A percentile compares a stretch with the other conserved stretches of the same genome.
phyloP scores from a whole-genome alignment of 2,888 invertebrate genomes.

The Noctua pronuba region DNA sequence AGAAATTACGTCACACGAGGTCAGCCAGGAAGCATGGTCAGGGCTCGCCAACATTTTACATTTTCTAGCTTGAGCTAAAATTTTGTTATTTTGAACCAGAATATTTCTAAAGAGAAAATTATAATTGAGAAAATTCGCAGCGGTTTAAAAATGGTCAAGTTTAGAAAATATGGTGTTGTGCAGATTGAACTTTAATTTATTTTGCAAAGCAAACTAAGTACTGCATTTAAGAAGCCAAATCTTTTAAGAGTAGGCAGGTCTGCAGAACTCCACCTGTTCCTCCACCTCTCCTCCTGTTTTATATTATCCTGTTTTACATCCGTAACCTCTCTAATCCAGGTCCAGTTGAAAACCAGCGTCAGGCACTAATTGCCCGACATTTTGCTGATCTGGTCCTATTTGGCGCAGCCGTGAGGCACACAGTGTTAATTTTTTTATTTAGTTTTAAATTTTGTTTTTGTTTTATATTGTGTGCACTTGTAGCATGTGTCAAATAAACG shows the following conservation, averaged over 20 bases:
- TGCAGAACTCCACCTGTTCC: neutral
- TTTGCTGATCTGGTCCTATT: too few relatives aligned
- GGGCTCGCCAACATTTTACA: conserved; percentile 69
- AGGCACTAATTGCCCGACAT: too few relatives aligned
- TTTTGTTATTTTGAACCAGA: conserved; percentile 27
- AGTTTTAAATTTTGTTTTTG: too few relatives aligned
- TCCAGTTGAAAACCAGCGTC: too few relatives aligned
- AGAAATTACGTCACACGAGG: conserved; percentile 76
- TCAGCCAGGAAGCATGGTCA: conserved; percentile 73
- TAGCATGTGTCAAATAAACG: too few relatives aligned
- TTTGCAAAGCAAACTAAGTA: neutral
- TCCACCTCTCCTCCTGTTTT: too few relatives aligned
- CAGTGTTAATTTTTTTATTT: too few relatives aligned
- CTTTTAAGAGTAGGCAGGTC: neutral
- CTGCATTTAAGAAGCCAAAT: neutral
- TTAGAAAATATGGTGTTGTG: conserved; percentile 10
- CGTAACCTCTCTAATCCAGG: too few relatives aligned
- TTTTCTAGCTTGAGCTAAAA: conserved; percentile 50
- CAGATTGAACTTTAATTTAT: neutral
- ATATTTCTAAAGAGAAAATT: conserved; percentile 46
- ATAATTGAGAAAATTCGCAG: conserved; percentile 2
- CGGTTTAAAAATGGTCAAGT: conserved; percentile 3
- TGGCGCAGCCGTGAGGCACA: too few relatives aligned
- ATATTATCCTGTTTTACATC: too few relatives aligned
- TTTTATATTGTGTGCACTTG: too few relatives aligned